phyloP scores from a whole-genome alignment of 2,888 invertebrate genomes.

The Chaitophorus viminalis region DNA sequence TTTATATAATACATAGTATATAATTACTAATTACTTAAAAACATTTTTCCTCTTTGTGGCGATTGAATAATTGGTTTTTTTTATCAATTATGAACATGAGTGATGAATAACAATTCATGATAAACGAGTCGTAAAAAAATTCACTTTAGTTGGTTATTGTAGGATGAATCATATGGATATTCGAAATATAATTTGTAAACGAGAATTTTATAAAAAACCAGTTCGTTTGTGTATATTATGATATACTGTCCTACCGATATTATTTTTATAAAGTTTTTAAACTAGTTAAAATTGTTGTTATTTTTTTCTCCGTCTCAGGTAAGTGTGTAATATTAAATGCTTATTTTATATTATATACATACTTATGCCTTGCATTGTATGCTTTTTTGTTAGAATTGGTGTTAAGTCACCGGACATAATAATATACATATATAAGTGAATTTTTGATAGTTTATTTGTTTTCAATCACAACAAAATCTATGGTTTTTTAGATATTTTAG shows the following conservation, averaged over 20 bases:
- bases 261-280: background rate
- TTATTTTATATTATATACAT: too few relatives aligned
- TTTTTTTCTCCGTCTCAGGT: background rate
- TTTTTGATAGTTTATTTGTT: background rate
- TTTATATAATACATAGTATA: background rate
- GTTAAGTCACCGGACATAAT: background rate
- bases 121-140: background rate
- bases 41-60: background rate
- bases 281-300: background rate
- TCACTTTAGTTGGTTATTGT: background rate
- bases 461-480: background rate
- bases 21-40: background rate
- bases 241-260: background rate
- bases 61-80: background rate
- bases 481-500: background rate
- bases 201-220: background rate
- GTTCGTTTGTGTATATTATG: background rate
- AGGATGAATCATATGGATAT: background rate
- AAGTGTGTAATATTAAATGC: background rate
- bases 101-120: background rate
- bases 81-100: background rate
- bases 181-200: background rate
- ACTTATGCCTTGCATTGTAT: too few relatives aligned
- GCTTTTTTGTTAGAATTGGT: background rate
- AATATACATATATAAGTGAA: background rate